A percentile compares a stretch with the other conserved stretches of the same genome.
Evolutionary conservation across 1,140 invertebrate genomes (phyloP).

Genomic region (Saccostrea echinata): DNA sequence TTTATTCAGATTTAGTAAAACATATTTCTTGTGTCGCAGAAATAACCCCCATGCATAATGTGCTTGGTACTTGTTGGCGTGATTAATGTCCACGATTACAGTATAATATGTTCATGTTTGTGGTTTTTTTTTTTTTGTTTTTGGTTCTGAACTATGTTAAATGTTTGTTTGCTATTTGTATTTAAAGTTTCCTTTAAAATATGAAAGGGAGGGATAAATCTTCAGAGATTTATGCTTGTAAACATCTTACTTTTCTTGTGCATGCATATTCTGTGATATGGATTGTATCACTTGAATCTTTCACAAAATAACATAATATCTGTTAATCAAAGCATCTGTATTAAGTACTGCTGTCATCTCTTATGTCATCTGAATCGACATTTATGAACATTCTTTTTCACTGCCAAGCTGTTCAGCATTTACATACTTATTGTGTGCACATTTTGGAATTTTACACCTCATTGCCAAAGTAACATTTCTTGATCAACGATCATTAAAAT

Average conservation of each 20-base stretch:
- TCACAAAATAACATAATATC: slow-evolving; percentile 10
- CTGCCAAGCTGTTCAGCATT: not conserved
- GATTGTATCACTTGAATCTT: slow-evolving; percentile 6
- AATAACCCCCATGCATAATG: no score
- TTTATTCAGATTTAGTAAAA: no score
- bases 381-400: not conserved
- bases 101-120: no score
- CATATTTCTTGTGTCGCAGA: no score
- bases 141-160: no score
- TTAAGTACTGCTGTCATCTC: not conserved
- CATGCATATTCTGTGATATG: not conserved
- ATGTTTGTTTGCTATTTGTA: not conserved
- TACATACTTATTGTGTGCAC: not conserved
- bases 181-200: not conserved
- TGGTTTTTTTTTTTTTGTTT: no score
- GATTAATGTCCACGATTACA: no score
- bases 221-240: not conserved
- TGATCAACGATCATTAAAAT: not conserved
- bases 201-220: not conserved
- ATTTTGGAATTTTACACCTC: not conserved
- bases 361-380: not conserved
- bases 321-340: slow-evolving; percentile 14
- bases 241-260: slow-evolving; percentile 2
- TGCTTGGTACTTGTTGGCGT: no score
- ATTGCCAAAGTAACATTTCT: not conserved